Evolutionary conservation across 2,113 vertebrate genomes (phyloP).

Genomic region (Cepphus grylle): DNA sequence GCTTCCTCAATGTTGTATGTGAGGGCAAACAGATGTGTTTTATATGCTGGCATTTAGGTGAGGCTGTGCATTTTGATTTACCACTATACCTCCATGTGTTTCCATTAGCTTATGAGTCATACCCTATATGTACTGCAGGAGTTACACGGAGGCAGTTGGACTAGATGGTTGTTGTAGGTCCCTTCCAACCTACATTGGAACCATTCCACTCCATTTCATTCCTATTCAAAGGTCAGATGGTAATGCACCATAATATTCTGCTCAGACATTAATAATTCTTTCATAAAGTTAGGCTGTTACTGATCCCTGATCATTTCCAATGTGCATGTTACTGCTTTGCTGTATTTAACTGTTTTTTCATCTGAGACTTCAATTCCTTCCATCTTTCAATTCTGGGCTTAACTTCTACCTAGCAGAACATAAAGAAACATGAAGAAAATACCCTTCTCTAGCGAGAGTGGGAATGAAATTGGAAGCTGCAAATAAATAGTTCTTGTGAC

Average conservation of each 20-base stretch:
- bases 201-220: neutral
- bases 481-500: neutral
- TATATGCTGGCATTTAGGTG: neutral
- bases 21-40: neutral
- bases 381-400: neutral
- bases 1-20: neutral
- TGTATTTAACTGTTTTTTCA: neutral
- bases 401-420: neutral
- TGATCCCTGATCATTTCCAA: neutral
- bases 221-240: neutral
- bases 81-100: neutral
- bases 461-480: neutral
- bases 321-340: neutral
- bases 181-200: neutral
- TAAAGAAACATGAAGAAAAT: neutral
- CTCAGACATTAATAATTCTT: neutral
- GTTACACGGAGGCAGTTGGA: neutral
- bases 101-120: neutral
- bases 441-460: fast-evolving
- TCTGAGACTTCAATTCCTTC: neutral
- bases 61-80: neutral
- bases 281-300: neutral
- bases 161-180: neutral
- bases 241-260: neutral
- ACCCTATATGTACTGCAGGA: neutral